Evolutionary conservation across 2,113 vertebrate genomes (phyloP), one percentile per base, ranked within the genome.

Genomic region (Psittacus erithacus): DNA sequence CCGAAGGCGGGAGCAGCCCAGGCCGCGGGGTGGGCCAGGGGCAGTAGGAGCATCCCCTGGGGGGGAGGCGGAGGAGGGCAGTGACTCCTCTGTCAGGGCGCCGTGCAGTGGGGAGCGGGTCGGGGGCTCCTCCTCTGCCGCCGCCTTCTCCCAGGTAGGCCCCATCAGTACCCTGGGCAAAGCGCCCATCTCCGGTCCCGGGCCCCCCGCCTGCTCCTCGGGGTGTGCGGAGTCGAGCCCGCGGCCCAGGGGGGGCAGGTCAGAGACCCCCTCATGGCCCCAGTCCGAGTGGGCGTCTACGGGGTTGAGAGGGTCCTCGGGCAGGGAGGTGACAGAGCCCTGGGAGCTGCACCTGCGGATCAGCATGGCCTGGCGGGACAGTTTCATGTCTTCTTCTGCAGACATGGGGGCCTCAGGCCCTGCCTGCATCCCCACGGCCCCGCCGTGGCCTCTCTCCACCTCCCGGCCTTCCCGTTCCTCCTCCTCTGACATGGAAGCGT

Each of bases 401-500:
- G 95, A 13, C 39, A 53, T 49, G 24, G 86, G 80, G 3, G 91
- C 57, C 13, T 96, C 86, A 2, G 93, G 91, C 11, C 75, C 92
- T 0, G 94, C 84, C 73, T 92, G 95, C 62, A 43, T 5, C 55
- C 80, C 95, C 13, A 4, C 18, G 2, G 93, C 88, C 49, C 86
- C 84, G 2, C 83, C 22, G 33, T 93, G 92, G 63, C 78, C 71
- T 11, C 94, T 43, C 22, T 96, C 95, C 55, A 49, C 88, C 24
- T 96, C 96, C 38, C 79, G 96, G 47, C 93, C 95, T 24, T 97
- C 97, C 29, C 82, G 91, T 3, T 97, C 96, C 73, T 96, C 96
- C 27, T 98, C 97, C 74, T 98, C 97, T 0, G 96, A 96, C 91
- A 97, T 91, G 77, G 95, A 97, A 35, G 93, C 82, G 39, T 97